phyloP scores from a whole-genome alignment of 2,797 vertebrate genomes.

The Notoglanidium macrostoma region DNA sequence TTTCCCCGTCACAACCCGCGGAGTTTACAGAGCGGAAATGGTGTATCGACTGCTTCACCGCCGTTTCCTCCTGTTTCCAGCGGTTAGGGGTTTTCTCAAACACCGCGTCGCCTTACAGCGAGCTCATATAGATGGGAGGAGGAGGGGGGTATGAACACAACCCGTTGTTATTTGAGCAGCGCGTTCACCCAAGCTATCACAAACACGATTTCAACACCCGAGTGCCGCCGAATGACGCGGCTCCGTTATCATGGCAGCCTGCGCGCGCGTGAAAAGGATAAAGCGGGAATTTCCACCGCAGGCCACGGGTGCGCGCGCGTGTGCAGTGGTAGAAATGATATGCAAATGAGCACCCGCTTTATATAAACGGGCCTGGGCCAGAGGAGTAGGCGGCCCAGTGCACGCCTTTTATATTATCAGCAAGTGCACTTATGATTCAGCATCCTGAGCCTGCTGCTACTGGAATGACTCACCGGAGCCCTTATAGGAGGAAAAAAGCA shows the following conservation, averaged over 20 bases:
- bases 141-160: neutral
- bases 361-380: slow-evolving; percentile 49
- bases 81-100: slow-evolving; percentile 63
- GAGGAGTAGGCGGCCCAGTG: slow-evolving; percentile 49
- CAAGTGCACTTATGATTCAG: slow-evolving; percentile 55
- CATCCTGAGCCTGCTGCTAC: slow-evolving; percentile 46
- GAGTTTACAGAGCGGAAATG: slow-evolving; percentile 69
- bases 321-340: slow-evolving; percentile 17
- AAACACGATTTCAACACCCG: slow-evolving; percentile 34
- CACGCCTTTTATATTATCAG: slow-evolving; percentile 40
- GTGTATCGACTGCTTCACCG: slow-evolving; percentile 63
- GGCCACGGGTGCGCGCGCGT: slow-evolving; percentile 10
- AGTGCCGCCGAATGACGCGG: slow-evolving; percentile 38
- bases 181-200: slow-evolving; percentile 13
- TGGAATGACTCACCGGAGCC: slow-evolving; percentile 56
- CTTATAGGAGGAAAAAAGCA: slow-evolving; percentile 28
- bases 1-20: slow-evolving; percentile 64
- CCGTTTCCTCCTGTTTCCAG: slow-evolving; percentile 62
- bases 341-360: slow-evolving; percentile 61
- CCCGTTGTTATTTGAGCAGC: slow-evolving; percentile 47
- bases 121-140: slow-evolving; percentile 33
- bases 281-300: slow-evolving; percentile 35
- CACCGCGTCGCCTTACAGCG: slow-evolving; percentile 31
- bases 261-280: neutral
- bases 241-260: neutral